phyloP scores from a whole-genome alignment of 2,797 vertebrate genomes.

The Eulemur albifrons region DNA sequence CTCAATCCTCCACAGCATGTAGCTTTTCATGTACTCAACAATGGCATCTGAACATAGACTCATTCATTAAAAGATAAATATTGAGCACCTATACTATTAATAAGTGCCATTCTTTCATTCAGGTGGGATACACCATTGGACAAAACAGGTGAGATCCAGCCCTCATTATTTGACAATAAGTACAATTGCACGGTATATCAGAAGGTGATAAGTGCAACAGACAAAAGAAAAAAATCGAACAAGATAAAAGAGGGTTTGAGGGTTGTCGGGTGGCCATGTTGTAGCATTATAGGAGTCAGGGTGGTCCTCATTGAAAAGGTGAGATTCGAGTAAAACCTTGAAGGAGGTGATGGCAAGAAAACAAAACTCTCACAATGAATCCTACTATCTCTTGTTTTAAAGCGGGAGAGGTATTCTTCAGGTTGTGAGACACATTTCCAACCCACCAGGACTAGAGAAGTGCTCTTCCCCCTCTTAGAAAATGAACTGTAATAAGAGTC shows the following conservation, averaged over 20 bases:
- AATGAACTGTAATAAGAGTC: neutral
- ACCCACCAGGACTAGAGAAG: neutral
- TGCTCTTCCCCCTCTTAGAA: neutral
- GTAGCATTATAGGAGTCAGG: neutral
- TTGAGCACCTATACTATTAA: no score
- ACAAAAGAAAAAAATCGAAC: neutral
- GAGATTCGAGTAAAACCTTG: neutral
- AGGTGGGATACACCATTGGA: neutral
- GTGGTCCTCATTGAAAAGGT: neutral
- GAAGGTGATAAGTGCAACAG: neutral
- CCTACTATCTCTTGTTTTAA: neutral
- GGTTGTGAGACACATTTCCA: neutral
- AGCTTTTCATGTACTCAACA: neutral
- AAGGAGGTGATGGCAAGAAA: neutral
- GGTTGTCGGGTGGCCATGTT: neutral
- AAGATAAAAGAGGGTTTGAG: neutral
- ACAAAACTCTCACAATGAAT: neutral
- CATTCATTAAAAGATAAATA: neutral
- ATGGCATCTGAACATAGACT: accelerated
- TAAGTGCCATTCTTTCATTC: neutral
- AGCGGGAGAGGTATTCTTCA: neutral
- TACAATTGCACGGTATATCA: neutral
- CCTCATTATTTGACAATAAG: neutral
- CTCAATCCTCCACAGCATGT: no score
- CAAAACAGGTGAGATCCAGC: neutral